phyloP scores from a whole-genome alignment of 1,140 invertebrate genomes.

The Neuroterus valhalla region DNA sequence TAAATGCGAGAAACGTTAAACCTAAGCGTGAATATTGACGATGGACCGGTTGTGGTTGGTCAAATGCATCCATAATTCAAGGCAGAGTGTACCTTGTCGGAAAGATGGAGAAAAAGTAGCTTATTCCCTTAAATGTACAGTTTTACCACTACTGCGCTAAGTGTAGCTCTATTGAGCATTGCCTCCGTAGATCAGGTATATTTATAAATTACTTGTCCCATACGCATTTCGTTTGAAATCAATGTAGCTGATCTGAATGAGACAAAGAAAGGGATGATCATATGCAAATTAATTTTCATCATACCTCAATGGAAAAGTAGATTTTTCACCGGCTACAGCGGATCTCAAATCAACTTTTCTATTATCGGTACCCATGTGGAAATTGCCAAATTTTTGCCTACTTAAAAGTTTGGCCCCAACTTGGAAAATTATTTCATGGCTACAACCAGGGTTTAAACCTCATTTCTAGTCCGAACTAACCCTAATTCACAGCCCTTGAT shows the following conservation, averaged over 20 bases:
- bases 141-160: conserved; percentile 36
- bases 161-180: conserved; percentile 43
- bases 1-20: conserved; percentile 13
- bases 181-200: conserved; percentile 47
- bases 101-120: conserved; percentile 39
- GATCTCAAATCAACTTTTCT: too few relatives aligned
- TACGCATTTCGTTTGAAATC: neutral
- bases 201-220: conserved; percentile 44
- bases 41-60: conserved; percentile 9
- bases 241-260: conserved; percentile 11
- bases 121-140: conserved; percentile 42
- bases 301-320: neutral
- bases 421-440: too few relatives aligned
- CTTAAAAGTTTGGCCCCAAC: too few relatives aligned
- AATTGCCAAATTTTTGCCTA: too few relatives aligned
- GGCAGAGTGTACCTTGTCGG: conserved; percentile 37
- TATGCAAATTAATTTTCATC: neutral
- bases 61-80: conserved; percentile 19
- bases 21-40: conserved; percentile 7
- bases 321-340: too few relatives aligned
- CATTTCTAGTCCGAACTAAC: too few relatives aligned
- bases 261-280: neutral
- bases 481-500: too few relatives aligned
- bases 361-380: too few relatives aligned
- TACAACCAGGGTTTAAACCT: too few relatives aligned